Evolutionary conservation across 35 echinoderm and acorn worm species (phyloP), one percentile per base, ranked within the genome.

Genomic region (Eucidaris tribuloides): DNA sequence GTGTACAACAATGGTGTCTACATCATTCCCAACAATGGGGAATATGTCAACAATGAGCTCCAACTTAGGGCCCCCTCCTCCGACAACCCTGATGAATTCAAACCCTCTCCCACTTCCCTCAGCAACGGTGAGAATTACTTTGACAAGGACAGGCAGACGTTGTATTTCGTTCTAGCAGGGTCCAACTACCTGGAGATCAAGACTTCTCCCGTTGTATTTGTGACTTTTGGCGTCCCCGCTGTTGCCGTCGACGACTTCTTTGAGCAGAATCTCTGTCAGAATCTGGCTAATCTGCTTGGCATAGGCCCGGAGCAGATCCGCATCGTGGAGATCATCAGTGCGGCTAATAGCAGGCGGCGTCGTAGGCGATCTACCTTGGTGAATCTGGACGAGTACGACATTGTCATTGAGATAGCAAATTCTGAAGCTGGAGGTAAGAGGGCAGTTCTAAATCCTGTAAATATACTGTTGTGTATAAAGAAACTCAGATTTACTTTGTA

Each of bases 121-220:
- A 37, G 89, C 1, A 78, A 89, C 48, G 95, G 95, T 17, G 90
- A 89, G 64, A 98, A 98, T 62, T 98, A 86, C 80, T 98, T 98
- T 56, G 86, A 93, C 71, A 77, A 83, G 0, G 90, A 93, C 29
- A 19, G 42, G 9, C 31, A 92, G 29, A 88, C 83, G n/a, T 48
- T 98, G 22, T 90, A 84, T 36, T 63, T 98, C 34, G 74, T 93
- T 13, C 59, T 98, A 3, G 52, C 42, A 18, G 95, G 95, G 4
- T 27, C 56, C 0, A 25, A 63, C 7, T 31, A 61, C 15, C 27
- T 98, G 17, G 95, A 98, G 11, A 85, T 98, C 33, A 46, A 63
- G 13, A 98, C 95, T 19, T 83, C 83, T 0, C 90, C 95, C 18
- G 86, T 83, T 32, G 71, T 98, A 43, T 86, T 90, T 62, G 77